Conservation (phyloP, 2,888 invertebrate genomes). For the Ellobium chinense region DNA sequence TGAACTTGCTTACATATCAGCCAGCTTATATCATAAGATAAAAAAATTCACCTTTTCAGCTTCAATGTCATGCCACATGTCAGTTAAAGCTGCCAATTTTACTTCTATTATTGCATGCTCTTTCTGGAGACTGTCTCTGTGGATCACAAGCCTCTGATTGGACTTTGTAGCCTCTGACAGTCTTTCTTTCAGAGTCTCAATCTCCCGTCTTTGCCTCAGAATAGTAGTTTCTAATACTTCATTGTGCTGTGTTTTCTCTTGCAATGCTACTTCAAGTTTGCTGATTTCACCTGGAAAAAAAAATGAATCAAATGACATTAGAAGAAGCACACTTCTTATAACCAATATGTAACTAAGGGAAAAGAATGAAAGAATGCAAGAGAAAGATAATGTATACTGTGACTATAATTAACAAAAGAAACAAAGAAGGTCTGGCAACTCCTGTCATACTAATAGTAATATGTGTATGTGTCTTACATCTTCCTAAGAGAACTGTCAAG, state of each 20-base stretch:
- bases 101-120: slow-evolving; percentile 62
- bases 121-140: slow-evolving; percentile 64
- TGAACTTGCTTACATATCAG: too few species aligned
- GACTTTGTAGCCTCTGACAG: slow-evolving; percentile 65
- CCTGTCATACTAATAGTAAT: too few species aligned
- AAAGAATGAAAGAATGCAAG: too few species aligned
- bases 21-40: too few species aligned
- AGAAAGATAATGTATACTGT: too few species aligned
- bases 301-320: too few species aligned
- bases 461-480: too few species aligned
- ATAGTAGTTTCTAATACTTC: slow-evolving; percentile 57
- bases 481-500: too few species aligned
- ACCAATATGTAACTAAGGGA: too few species aligned
- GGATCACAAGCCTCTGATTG: slow-evolving; percentile 67
- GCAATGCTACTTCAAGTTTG: slow-evolving; percentile 61
- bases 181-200: slow-evolving; percentile 54
- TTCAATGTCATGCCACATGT: slow-evolving; percentile 67
- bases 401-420: too few species aligned
- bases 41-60: slow-evolving; percentile 60
- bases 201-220: slow-evolving; percentile 50
- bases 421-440: too few species aligned
- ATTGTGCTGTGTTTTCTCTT: slow-evolving; percentile 60
- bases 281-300: slow-evolving; percentile 54
- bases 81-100: slow-evolving; percentile 67
- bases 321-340: too few species aligned